Percentiles rank a stretch among this genome's conserved stretches.
Evolutionary conservation across 2,888 invertebrate species (phyloP).

Genomic region (Sacculina carcini): DNA sequence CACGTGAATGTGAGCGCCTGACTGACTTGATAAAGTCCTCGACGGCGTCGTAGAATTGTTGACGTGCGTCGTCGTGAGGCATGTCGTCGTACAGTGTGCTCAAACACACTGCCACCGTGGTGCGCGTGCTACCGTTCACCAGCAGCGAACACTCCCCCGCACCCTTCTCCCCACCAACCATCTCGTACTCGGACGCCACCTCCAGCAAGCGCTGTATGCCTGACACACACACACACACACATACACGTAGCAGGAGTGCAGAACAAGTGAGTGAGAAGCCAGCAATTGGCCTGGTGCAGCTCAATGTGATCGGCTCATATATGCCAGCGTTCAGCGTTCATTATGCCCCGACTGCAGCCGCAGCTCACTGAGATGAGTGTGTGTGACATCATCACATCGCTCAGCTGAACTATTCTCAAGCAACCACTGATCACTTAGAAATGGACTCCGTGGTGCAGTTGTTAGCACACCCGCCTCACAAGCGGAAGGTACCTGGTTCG

Average conservation of each 20-base stretch:
- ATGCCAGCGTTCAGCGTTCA: background rate
- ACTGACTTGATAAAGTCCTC: constrained; percentile 49
- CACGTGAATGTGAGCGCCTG: background rate
- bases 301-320: background rate
- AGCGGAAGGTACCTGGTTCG: too few species aligned
- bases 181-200: constrained; percentile 66
- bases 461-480: too few species aligned
- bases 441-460: too few species aligned
- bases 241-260: background rate
- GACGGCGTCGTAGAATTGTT: constrained; percentile 43
- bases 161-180: constrained; percentile 70
- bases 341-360: background rate
- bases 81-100: constrained; percentile 81
- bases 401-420: background rate
- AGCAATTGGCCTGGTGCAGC: background rate
- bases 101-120: constrained; percentile 70
- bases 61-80: constrained; percentile 61
- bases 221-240: constrained; percentile 8
- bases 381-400: background rate
- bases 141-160: constrained; percentile 73
- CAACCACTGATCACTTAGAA: background rate
- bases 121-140: constrained; percentile 61
- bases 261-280: too few species aligned
- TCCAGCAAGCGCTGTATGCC: constrained; percentile 45
- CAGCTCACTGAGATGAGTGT: too few species aligned